These are phyloP conservation scores for Thelaira solivaga DNA, from an alignment of 2,888 invertebrate genomes.

Conservation along the genomic window DNA sequence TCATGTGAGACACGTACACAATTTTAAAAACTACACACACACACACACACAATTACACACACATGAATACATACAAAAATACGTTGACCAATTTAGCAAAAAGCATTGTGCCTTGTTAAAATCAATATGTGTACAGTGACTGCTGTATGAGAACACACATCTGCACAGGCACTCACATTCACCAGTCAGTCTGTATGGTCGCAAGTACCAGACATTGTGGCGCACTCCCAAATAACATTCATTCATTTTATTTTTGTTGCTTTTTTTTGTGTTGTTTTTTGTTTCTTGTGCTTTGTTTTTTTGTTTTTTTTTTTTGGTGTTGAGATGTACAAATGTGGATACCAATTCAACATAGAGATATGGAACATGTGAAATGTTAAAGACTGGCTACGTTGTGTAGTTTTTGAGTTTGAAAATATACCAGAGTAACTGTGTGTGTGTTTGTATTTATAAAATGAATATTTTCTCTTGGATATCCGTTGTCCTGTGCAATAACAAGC, in stretches of 20 bases:
- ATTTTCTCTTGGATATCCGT: slow-evolving; percentile 58
- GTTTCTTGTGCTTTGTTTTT: slow-evolving; percentile 3
- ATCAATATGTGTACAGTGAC: slow-evolving; percentile 53
- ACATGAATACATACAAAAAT: slow-evolving; percentile 50
- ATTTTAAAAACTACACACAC: slow-evolving; percentile 23
- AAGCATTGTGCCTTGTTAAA: slow-evolving; percentile 60
- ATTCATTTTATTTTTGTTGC: slow-evolving; percentile 24
- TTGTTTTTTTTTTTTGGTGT: background rate
- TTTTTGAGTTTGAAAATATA: slow-evolving; percentile 31
- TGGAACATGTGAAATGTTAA: slow-evolving; percentile 59
- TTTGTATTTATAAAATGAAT: slow-evolving; percentile 29
- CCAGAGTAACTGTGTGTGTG: slow-evolving; percentile 7
- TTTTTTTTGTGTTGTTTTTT: slow-evolving; percentile 11
- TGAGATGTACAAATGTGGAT: slow-evolving; percentile 58
- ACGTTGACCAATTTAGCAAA: slow-evolving; percentile 62
- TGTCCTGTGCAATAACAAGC: slow-evolving; percentile 60
- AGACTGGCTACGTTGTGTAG: slow-evolving; percentile 31
- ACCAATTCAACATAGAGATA: slow-evolving; percentile 58
- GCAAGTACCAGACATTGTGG: slow-evolving; percentile 55
- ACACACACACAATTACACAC: slow-evolving; percentile 19
- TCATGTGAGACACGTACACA: slow-evolving; percentile 54
- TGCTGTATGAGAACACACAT: slow-evolving; percentile 21
- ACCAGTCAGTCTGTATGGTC: slow-evolving; percentile 27
- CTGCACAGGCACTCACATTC: slow-evolving; percentile 9
- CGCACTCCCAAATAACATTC: slow-evolving; percentile 60